Evolutionary conservation across 2,113 vertebrate species (phyloP), one percentile per base, ranked within the genome.

Genomic region (Rousettus leschenaultii): DNA sequence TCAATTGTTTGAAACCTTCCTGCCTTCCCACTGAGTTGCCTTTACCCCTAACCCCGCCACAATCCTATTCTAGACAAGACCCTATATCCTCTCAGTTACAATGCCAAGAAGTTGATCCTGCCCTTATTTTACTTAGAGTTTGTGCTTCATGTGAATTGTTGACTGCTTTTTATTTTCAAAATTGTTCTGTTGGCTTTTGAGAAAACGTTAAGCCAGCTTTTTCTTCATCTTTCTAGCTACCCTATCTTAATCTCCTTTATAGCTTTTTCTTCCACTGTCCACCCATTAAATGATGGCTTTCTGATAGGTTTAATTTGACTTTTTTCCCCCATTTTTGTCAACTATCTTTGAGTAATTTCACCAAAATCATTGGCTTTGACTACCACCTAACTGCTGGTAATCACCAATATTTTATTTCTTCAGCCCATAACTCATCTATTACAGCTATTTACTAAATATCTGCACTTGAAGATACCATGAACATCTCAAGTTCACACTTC

Each of bases 401-500:
- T 79, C 40, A 79, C 30, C 16, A 33, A 38, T 51, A 51, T 71
- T 53, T 43, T 75, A 74, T 65, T 53, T 55, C 51, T 55, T 38
- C 15, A 12, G 38, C 8, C 7, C 28, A 8, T 82, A 51, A 38
- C 18, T 78, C 6, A 70, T 65, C 45, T 61, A 9, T 51, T 82
- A 35, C 2, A 75, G n/a, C n/a, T 79, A 2, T n/a, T 92, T 57
- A 86, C 7, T 63, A 55, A 53, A n/a, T 6, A 51, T 57, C 40
- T 48, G 24, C 6, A 33, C 38, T 87, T 51, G 35, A 65, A 85
- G 18, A 2, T 24, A 65, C 19, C 53, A 61, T 14, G 40, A 9
- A 66, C 21, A 33, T 5, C 26, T 95, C 48, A 45, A 48, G 75
- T 83, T 93, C 73, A 82, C 24, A 33, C 95, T 84, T 88, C 22